These are phyloP conservation scores for Xerus inauris DNA, from an alignment of 2,113 vertebrate genomes.

Conservation along the genomic window DNA sequence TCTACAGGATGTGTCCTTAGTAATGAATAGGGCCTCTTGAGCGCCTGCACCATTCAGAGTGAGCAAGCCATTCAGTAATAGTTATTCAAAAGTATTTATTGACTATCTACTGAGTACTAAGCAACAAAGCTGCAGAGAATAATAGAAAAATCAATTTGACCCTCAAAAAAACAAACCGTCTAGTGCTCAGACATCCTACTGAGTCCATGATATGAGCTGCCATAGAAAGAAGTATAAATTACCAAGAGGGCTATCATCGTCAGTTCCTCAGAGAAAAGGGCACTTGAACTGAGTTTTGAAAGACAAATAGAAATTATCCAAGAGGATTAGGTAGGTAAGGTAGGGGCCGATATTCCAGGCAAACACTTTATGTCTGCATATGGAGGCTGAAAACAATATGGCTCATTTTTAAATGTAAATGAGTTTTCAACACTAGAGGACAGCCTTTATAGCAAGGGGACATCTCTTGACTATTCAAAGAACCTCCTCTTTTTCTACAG, in stretches of 20 bases:
- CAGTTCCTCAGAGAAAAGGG: neutral
- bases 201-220: no score
- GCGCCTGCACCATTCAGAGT: neutral
- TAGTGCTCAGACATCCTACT: neutral
- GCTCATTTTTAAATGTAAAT: neutral
- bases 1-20: neutral
- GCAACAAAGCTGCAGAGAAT: neutral
- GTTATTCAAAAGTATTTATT: neutral
- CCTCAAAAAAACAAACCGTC: neutral
- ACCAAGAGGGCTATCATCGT: neutral
- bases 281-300: neutral
- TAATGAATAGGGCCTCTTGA: neutral
- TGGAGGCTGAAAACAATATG: neutral
- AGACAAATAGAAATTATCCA: neutral
- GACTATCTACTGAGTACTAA: neutral
- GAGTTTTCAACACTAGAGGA: neutral
- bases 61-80: neutral
- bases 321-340: neutral
- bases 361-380: neutral
- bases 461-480: neutral
- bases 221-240: accelerated
- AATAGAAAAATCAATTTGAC: neutral
- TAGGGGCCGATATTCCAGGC: neutral
- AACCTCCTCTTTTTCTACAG: neutral
- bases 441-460: neutral